Evolutionary conservation across 1,140 invertebrate genomes (phyloP), one percentile per base, ranked within the genome.

Genomic region (Ylistrum balloti): DNA sequence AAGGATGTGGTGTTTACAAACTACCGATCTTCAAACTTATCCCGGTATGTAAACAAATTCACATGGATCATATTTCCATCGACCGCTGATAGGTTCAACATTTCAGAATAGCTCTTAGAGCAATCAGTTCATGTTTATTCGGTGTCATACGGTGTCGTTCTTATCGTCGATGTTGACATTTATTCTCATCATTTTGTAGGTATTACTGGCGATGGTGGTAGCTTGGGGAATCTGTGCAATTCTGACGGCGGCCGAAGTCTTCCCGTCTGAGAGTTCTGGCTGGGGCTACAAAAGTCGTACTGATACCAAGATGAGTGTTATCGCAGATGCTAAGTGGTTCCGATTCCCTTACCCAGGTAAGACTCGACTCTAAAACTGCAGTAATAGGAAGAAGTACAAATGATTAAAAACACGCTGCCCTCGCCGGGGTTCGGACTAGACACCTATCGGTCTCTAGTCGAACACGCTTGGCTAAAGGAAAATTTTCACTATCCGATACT

Each of bases 261-360:
- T 98, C 17, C 97, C 97, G 0, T 93, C 95, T 13, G 92, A 93
- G 22, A 91, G 90, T 0, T 86, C 86, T 9, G 85, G 90, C 10
- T 94, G 93, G 33, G 97, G 97, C 0, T 98, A 98, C 96, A 97
- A 97, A 13, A 98, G 98, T 0, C 96, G 98, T 88, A 98, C 98
- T 0, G 98, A 99, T 94, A 97, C 97, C 10, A 98, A 98, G 93
- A 93, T 98, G 0, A 97, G 97, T 90, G 98, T 98, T 88, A 96
- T 98, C 28, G 96, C 96, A n/a, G 97, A 98, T 93, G 97, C 98
- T 0, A 97, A 97, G 0, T 98, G 98, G 98, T 98, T 99, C 94
- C 96, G 98, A 33, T 95, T 99, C 38, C 98, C 98, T 13, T 98
- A 98, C 97, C 98, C 98, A 92, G 97, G 97, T 98, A 95, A 85